A percentile compares a stretch with the other conserved stretches of the same genome.
These are phyloP conservation scores for Aquatica leii DNA, from an alignment of 2,888 invertebrate species.

Conservation along the genomic window DNA sequence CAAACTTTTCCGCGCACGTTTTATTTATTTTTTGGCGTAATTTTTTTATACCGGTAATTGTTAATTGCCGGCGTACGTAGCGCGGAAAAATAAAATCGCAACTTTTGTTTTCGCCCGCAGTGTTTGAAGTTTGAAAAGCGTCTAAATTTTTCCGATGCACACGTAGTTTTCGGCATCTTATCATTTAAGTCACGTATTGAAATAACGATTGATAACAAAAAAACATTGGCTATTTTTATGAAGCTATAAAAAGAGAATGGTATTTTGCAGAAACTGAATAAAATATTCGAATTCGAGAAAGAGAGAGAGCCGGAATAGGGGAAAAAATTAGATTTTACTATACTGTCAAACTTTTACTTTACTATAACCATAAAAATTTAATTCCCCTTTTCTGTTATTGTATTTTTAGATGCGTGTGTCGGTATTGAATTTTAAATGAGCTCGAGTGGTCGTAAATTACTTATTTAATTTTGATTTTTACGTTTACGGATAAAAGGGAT, in stretches of 20 bases:
- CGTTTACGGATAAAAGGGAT: background rate
- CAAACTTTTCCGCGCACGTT: no score
- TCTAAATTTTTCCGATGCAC: slow-evolving; percentile 23
- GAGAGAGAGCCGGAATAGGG: slow-evolving; percentile 23
- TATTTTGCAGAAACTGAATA: slow-evolving; percentile 47
- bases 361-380: slow-evolving; percentile 26
- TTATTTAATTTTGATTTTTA: slow-evolving; percentile 17
- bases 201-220: slow-evolving; percentile 55
- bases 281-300: slow-evolving; percentile 42
- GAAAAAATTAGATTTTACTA: slow-evolving; percentile 31
- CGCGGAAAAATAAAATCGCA: no score
- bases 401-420: background rate
- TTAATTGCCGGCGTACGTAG: no score
- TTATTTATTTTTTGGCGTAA: no score
- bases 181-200: slow-evolving; percentile 53
- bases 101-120: no score
- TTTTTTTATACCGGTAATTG: no score
- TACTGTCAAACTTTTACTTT: slow-evolving; percentile 23
- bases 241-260: slow-evolving; percentile 49
- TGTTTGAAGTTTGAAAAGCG: no score
- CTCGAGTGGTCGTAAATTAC: slow-evolving; percentile 12
- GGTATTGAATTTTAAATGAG: slow-evolving; percentile 12
- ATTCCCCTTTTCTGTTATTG: slow-evolving; percentile 19
- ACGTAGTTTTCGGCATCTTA: slow-evolving; percentile 27
- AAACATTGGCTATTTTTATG: slow-evolving; percentile 51